phyloP scores from a whole-genome alignment of 2,113 vertebrate species.

The Brevimyrus niger region DNA sequence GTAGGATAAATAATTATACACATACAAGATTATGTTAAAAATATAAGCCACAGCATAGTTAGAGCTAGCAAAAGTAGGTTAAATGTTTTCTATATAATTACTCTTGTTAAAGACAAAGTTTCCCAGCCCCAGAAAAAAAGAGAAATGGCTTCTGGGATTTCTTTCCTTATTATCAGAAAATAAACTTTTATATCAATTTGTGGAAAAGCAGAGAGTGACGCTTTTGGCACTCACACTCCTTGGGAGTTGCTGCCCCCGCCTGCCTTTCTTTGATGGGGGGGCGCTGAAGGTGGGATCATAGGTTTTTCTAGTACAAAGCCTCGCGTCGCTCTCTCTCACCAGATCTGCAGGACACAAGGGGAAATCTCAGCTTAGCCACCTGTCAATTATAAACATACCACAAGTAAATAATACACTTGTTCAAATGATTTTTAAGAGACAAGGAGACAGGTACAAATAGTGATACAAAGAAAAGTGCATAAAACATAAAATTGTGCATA shows the following conservation, averaged over 20 bases:
- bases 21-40: background rate
- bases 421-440: background rate
- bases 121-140: background rate
- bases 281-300: slow-evolving; percentile 61
- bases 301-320: slow-evolving; percentile 83
- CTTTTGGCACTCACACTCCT: slow-evolving; percentile 58
- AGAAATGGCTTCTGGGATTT: background rate
- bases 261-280: slow-evolving; percentile 46
- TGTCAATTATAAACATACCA: background rate
- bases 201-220: background rate
- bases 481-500: background rate
- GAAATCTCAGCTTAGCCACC: background rate
- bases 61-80: background rate
- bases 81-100: background rate
- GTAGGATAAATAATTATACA: background rate
- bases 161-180: background rate
- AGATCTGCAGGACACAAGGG: background rate
- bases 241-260: slow-evolving; percentile 66
- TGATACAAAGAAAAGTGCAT: background rate
- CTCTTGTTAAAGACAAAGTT: background rate
- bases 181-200: background rate
- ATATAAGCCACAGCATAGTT: background rate
- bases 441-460: background rate
- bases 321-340: slow-evolving; percentile 53
- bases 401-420: background rate